Percentiles rank a stretch among this genome's conserved stretches.
These are phyloP conservation scores for Takifugu rubripes DNA, from an alignment of 2,797 vertebrate species.

Conservation along the genomic window DNA sequence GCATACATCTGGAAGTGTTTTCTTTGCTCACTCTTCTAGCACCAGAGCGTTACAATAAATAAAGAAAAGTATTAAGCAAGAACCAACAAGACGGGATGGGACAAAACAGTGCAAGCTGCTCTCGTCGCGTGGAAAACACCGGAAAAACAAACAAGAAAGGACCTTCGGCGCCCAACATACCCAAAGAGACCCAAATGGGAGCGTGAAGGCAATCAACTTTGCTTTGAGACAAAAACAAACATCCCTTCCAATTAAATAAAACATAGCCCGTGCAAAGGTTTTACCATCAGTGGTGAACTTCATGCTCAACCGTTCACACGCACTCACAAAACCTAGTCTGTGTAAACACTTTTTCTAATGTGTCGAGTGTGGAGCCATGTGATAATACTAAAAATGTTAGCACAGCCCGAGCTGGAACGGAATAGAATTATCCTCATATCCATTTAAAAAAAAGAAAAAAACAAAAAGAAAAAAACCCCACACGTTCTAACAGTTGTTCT, in stretches of 20 bases:
- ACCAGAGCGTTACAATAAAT: too few species aligned
- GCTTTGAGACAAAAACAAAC: not conserved
- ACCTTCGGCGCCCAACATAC: too few species aligned
- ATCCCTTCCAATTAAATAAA: constrained; percentile 12
- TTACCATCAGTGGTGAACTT: constrained; percentile 29
- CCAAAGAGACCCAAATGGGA: not conserved
- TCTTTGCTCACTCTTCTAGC: too few species aligned
- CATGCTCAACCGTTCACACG: constrained; percentile 31
- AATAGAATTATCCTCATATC: constrained; percentile 11
- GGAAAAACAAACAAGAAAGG: too few species aligned
- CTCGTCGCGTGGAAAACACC: too few species aligned
- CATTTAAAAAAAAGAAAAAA: too few species aligned
- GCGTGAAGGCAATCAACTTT: not conserved
- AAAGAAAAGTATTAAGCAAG: too few species aligned
- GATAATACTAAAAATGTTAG: constrained; percentile 29
- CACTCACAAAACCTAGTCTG: constrained; percentile 26
- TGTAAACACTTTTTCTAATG: constrained; percentile 28
- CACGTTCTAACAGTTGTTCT: constrained; percentile 11
- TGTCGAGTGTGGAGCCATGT: constrained; percentile 40
- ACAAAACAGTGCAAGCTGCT: too few species aligned
- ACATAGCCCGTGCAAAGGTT: constrained; percentile 15
- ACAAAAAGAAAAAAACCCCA: too few species aligned
- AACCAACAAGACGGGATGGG: too few species aligned
- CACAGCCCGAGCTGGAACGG: constrained; percentile 5
- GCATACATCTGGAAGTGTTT: too few species aligned